A percentile compares a stretch with the other conserved stretches of the same genome.
phyloP scores from a whole-genome alignment of 2,113 vertebrate species.

The Mobula hypostoma region DNA sequence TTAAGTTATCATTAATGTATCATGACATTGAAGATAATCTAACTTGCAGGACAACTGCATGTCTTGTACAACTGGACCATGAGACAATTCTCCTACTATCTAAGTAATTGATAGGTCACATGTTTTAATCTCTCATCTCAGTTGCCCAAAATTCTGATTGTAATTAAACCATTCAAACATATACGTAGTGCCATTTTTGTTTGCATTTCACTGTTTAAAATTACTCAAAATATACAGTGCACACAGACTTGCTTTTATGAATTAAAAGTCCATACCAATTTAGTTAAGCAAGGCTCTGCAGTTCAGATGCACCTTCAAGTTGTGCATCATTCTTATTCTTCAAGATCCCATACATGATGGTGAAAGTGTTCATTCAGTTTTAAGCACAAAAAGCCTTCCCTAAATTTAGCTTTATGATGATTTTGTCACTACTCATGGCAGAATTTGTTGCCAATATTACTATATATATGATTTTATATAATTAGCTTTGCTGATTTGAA shows the following conservation, averaged over 20 bases:
- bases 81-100: neutral
- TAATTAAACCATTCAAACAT: constrained; percentile 16
- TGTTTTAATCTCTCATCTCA: neutral
- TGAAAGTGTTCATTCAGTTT: neutral
- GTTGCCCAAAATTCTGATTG: neutral
- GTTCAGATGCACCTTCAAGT: neutral
- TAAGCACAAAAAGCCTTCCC: neutral
- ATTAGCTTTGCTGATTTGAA: neutral
- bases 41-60: neutral
- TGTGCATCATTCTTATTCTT: neutral
- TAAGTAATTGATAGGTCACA: neutral
- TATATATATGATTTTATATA: neutral
- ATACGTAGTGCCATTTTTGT: neutral
- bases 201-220: constrained; percentile 17
- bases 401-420: neutral
- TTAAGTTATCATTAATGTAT: neutral
- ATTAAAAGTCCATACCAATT: constrained; percentile 18
- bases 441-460: neutral
- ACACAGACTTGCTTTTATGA: constrained; percentile 18
- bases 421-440: neutral
- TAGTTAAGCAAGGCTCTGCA: neutral
- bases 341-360: neutral
- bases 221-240: constrained; percentile 19
- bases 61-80: neutral
- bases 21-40: neutral